phyloP scores from a whole-genome alignment of 2,113 vertebrate species.

The cattle (Bos taurus) region DNA sequence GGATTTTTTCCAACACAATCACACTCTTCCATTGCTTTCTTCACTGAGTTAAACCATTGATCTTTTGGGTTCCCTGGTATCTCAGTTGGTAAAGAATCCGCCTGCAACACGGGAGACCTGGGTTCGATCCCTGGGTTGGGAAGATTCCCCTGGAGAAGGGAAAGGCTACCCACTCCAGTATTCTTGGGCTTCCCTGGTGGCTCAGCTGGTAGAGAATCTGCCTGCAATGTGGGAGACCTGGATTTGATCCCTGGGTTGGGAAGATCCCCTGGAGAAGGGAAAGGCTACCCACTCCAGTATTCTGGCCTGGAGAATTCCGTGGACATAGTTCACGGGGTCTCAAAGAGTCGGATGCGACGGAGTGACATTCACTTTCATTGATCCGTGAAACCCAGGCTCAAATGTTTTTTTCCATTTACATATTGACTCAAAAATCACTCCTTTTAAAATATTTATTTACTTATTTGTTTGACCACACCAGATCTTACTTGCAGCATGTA shows the following conservation, averaged over 20 bases:
- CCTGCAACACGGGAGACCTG: not conserved
- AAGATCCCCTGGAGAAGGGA: too few species aligned
- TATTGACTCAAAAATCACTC: not conserved
- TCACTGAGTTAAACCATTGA: too few species aligned
- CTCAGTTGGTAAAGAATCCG: not conserved
- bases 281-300: not conserved
- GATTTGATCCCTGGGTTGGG: too few species aligned
- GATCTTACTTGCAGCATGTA: not conserved
- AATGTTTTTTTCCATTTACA: too few species aligned
- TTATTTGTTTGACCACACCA: not conserved
- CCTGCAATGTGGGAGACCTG: too few species aligned
- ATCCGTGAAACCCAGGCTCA: not conserved
- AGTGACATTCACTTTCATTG: not conserved
- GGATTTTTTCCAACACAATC: not conserved
- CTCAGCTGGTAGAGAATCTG: too few species aligned
- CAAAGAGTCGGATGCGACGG: fast-evolving
- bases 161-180: too few species aligned
- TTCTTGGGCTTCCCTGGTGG: too few species aligned
- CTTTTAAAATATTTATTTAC: not conserved
- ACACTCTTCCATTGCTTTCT: fast-evolving
- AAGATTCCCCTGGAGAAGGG: too few species aligned
- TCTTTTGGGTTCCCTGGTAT: not conserved
- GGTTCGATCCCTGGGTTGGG: too few species aligned
- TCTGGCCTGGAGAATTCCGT: not conserved
- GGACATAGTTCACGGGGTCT: not conserved